Base-by-base conservation (phyloP, 2,797 vertebrate species). In the Erpetoichthys calabaricus region DNA sequence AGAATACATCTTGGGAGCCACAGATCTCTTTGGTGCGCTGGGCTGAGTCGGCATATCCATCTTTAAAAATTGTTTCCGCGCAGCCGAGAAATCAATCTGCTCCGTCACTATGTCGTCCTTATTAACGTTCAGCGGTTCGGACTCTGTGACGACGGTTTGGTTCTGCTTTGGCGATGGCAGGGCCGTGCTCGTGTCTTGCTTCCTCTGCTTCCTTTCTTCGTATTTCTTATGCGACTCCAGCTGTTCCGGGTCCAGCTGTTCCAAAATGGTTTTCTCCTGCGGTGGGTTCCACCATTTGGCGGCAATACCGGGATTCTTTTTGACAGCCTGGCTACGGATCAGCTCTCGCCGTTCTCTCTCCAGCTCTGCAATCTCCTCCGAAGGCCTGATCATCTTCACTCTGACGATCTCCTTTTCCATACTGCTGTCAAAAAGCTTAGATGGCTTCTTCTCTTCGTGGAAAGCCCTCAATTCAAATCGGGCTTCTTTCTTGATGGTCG, bases 271-370 rank as follows among this genome's bases (percentile, higher is more conserved):
- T 70, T 91, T 94, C 71, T 97, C 92, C 43, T 91, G 90, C 4
- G 94, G 92, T 56, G 94, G 96, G 53, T 98, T 98, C 94, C 94
- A 98, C 94, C 94, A 98, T 60, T 95, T 95, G 5, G 87, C 73
- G 0, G 93, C 92, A 45, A 97, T 97, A 42, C 74, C 86, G 0
- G 94, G 91, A 45, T 99, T 99, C 62, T 97, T 99, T 82, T 91
- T 98, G 55, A 99, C 89, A 0, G 94, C 96, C 80, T 98, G 95
- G 63, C 87, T 95, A 69, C 74, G 85, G 66, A 99, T 98, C 55
- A 99, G 86, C 57, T 97, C 93, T 56, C 89, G 80, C 46, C 95
- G 86, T 63, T 98, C 95, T n/a, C 85, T 91, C 72, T 98, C 94
- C 69, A 98, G 80, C 75, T 98, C 96, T 41, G 90, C 76, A 63